Evolutionary conservation across 1,140 invertebrate genomes (phyloP).

Genomic region (Hyposmocoma kahamanoa): DNA sequence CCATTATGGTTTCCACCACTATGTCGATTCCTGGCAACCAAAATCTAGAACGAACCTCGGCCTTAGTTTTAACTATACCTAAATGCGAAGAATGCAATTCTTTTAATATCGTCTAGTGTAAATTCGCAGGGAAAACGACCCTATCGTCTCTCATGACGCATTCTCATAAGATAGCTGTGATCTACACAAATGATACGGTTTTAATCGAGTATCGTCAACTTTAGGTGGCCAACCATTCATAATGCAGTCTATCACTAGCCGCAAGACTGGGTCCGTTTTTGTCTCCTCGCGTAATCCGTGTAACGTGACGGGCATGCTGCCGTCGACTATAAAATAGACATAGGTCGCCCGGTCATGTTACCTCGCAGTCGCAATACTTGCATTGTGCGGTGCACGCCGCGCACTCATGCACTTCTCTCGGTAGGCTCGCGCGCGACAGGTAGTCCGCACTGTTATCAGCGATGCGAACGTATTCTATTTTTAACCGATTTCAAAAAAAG

Average conservation of each 20-base stretch:
- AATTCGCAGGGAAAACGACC: neutral
- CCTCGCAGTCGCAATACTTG: neutral
- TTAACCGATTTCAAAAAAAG: too few relatives aligned
- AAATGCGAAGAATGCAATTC: constrained; percentile 8
- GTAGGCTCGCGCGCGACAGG: constrained; percentile 7
- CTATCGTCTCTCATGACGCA: constrained; percentile 3
- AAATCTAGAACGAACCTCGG: neutral
- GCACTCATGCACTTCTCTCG: neutral
- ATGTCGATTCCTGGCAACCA: constrained; percentile 6
- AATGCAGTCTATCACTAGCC: neutral
- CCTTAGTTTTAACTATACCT: neutral
- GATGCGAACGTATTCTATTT: neutral
- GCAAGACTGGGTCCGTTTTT: neutral
- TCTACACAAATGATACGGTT: constrained; percentile 9
- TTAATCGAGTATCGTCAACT: neutral
- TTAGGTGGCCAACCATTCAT: constrained; percentile 8
- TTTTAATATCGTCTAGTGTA: neutral
- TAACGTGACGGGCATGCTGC: neutral
- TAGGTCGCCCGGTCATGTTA: neutral
- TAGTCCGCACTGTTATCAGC: constrained; percentile 8
- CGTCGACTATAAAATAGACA: constrained; percentile 6
- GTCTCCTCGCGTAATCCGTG: neutral
- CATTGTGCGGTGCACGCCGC: neutral
- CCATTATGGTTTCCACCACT: neutral
- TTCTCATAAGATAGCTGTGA: constrained; percentile 6